A percentile compares a stretch with the other conserved stretches of the same genome.
Evolutionary conservation across 35 echinoderm and acorn worm species (phyloP).

Genomic region (Ophiothrix spiculata): DNA sequence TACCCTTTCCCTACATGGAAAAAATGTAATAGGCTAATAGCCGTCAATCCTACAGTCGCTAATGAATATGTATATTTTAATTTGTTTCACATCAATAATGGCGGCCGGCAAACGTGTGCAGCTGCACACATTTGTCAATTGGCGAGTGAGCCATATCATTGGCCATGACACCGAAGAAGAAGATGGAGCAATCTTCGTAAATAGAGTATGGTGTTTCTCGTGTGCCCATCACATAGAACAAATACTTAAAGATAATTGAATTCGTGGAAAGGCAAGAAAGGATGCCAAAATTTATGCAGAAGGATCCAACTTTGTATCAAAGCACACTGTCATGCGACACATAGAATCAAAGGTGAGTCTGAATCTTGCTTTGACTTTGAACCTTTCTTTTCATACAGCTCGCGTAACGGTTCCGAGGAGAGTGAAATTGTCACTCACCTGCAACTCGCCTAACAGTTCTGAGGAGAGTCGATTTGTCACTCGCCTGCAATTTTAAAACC

Average conservation of each 20-base stretch:
- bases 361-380: too few relatives aligned
- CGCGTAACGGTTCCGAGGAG: too few relatives aligned
- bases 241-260: not conserved
- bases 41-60: too few relatives aligned
- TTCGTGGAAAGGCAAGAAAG: not conserved
- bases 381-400: too few relatives aligned
- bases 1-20: too few relatives aligned
- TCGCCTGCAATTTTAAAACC: too few relatives aligned
- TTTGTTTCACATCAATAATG: too few relatives aligned
- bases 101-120: not conserved
- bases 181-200: not conserved
- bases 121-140: not conserved
- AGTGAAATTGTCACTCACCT: too few relatives aligned
- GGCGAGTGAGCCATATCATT: not conserved
- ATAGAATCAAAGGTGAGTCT: not conserved
- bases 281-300: not conserved
- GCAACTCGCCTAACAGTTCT: too few relatives aligned
- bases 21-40: too few relatives aligned
- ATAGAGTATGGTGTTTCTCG: not conserved
- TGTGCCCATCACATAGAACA: not conserved
- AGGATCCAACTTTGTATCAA: not conserved
- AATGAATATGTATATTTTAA: too few relatives aligned
- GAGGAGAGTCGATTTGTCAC: too few relatives aligned
- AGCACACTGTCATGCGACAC: not conserved
- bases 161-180: not conserved